Base-by-base conservation (phyloP, 2,888 invertebrate genomes). In the Chamaedrilus cognettii region DNA sequence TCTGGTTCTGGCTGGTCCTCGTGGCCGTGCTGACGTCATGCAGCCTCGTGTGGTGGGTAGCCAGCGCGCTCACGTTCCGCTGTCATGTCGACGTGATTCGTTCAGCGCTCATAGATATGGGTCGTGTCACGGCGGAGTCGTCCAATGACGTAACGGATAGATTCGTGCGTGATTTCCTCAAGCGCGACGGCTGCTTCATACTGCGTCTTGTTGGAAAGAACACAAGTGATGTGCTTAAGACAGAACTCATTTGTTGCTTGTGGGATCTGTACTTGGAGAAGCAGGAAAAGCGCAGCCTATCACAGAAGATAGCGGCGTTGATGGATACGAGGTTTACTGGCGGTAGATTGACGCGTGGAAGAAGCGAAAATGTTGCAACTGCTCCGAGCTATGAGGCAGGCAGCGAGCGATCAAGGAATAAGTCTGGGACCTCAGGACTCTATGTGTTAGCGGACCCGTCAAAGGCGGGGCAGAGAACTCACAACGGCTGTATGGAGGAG, bases 1-100 rank as follows among this genome's bases (percentile, higher is more conserved):
- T 71, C n/a, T 71, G 71, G 71, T 69, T 71, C 55, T 71, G 71
- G 71, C 56, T 71, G 62, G 68, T 70, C 15, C 64, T 71, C 52
- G 68, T 72, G 30, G 58, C 64, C 31, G 35, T 60, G 15, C 59
- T 66, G 31, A 70, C 69, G 15, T 34, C 51, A 50, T 58, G 52
- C 35, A 71, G 71, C 49, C 59, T 71, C 31, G 2, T 71, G 19
- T 62, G 61, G 49, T 72, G 69, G 69, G 31, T 64, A 23, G 50
- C 28, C 55, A 19, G 35, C 19, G 19, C 52, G 26, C 26, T 64
- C 26, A 79, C 80, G 74, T 78, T 78, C 62, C 75, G 78, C 49
- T 77, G 78, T 60, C 71, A 80, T 60, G 77, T 42, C 42, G 11
- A 42, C 11, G 19, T 7, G 7, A 42, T 42, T 19, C 19, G 11